Percentiles rank a stretch among this genome's conserved stretches.
Evolutionary conservation across 2,888 invertebrate genomes (phyloP).

Genomic region (Sclerodermus sp.): DNA sequence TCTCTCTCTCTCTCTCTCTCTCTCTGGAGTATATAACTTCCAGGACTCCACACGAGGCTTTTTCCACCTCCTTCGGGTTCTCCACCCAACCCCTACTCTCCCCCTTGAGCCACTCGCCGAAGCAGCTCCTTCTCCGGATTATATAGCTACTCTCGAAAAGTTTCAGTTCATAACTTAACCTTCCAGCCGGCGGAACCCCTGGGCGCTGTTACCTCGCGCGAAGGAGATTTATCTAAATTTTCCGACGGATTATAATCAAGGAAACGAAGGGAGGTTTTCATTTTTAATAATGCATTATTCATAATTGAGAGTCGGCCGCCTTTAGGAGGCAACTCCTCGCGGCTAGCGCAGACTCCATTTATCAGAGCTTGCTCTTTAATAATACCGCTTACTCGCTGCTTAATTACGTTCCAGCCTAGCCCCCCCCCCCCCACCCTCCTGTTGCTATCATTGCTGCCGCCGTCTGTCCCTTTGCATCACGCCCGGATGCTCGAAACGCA

Average conservation of each 20-base stretch:
- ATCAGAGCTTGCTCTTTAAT: conserved; percentile 31
- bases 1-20: too few relatives aligned
- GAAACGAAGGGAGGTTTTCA: conserved; percentile 24
- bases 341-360: conserved; percentile 18
- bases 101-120: background rate
- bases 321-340: background rate
- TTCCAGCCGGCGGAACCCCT: conserved; percentile 2
- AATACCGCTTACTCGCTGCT: conserved; percentile 29
- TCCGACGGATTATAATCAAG: conserved; percentile 34
- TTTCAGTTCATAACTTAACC: conserved; percentile 40
- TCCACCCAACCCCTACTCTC: conserved; percentile 2
- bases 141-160: conserved; percentile 32
- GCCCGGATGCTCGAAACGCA: too few relatives aligned
- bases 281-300: conserved; percentile 33
- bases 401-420: conserved; percentile 29
- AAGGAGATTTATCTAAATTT: conserved; percentile 37
- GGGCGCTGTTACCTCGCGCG: conserved; percentile 8
- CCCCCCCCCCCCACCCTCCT: conserved; percentile 9
- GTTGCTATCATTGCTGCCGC: too few relatives aligned
- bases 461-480: too few relatives aligned
- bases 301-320: conserved; percentile 25
- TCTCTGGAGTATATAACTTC: conserved; percentile 28
- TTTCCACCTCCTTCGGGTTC: conserved; percentile 8
- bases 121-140: background rate
- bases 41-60: conserved; percentile 12